phyloP scores from a whole-genome alignment of 2,888 invertebrate species.

The Cerceris rybyensis region DNA sequence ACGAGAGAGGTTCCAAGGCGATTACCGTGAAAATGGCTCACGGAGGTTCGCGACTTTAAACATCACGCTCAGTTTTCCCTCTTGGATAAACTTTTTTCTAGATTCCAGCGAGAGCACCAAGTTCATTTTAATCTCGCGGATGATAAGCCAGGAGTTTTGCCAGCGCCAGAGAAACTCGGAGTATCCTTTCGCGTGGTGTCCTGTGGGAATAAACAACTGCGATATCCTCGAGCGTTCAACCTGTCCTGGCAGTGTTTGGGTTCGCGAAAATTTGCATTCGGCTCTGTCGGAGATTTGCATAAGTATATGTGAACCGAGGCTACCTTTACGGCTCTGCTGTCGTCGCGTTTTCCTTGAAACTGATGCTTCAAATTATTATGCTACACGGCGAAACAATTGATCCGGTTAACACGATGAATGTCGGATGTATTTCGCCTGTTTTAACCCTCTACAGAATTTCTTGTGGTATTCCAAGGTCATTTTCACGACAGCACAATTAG shows the following conservation, averaged over 20 bases:
- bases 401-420: no score
- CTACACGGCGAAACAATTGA: neutral
- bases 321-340: neutral
- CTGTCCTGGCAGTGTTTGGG: conserved; percentile 42
- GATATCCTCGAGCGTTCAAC: conserved; percentile 56
- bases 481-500: no score
- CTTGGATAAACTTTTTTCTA: conserved; percentile 10
- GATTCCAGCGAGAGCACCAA: conserved; percentile 12
- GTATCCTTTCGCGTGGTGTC: conserved; percentile 43
- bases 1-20: neutral
- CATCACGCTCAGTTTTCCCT: conserved; percentile 8
- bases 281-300: conserved; percentile 41
- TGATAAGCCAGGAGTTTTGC: conserved; percentile 57
- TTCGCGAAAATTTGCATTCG: conserved; percentile 48
- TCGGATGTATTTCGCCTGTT: no score
- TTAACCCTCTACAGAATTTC: no score
- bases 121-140: conserved; percentile 53
- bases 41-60: conserved; percentile 14
- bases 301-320: conserved; percentile 34
- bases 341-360: conserved; percentile 9
- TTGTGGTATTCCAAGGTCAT: no score
- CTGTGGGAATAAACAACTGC: conserved; percentile 65
- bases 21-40: conserved; percentile 25
- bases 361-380: conserved; percentile 8
- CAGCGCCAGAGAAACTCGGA: conserved; percentile 10